Conservation (phyloP, 2,113 vertebrate species). For the Falcunculus frontatus region DNA sequence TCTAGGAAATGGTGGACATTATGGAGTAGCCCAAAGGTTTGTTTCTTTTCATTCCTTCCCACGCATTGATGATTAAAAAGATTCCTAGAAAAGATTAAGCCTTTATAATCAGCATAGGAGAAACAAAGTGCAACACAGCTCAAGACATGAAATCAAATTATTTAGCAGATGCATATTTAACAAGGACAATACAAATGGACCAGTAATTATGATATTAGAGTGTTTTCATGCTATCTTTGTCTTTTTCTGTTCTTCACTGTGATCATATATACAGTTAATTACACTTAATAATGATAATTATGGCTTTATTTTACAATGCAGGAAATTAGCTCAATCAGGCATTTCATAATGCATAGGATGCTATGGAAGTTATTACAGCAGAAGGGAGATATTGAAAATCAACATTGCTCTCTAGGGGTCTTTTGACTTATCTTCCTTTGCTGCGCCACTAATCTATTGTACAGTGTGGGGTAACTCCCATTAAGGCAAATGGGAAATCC, state of each 20-base stretch:
- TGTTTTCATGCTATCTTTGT: conserved; percentile 4
- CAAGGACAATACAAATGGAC: neutral
- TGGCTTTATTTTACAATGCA: conserved; percentile 9
- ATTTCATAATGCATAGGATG: conserved; percentile 17
- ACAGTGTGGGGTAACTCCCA: neutral
- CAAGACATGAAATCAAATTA: neutral
- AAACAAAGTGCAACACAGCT: neutral
- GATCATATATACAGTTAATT: conserved; percentile 40
- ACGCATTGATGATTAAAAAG: neutral
- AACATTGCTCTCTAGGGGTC: conserved; percentile 15
- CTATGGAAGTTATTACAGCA: neutral
- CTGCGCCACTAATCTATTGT: neutral
- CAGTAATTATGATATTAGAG: conserved; percentile 6
- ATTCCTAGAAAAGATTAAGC: neutral
- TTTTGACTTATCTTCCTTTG: neutral
- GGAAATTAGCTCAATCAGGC: conserved; percentile 15
- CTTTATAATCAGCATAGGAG: neutral
- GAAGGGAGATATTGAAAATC: conserved; percentile 42
- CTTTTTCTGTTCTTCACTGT: neutral
- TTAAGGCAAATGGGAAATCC: conserved; percentile 15
- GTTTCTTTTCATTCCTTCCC: neutral
- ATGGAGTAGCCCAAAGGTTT: neutral
- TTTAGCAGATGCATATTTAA: neutral
- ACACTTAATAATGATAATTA: conserved; percentile 42
- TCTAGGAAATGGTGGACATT: neutral